Percentiles rank a stretch among this genome's conserved stretches.
phyloP scores from a whole-genome alignment of 2,113 vertebrate genomes.

The Phainopepla nitens region DNA sequence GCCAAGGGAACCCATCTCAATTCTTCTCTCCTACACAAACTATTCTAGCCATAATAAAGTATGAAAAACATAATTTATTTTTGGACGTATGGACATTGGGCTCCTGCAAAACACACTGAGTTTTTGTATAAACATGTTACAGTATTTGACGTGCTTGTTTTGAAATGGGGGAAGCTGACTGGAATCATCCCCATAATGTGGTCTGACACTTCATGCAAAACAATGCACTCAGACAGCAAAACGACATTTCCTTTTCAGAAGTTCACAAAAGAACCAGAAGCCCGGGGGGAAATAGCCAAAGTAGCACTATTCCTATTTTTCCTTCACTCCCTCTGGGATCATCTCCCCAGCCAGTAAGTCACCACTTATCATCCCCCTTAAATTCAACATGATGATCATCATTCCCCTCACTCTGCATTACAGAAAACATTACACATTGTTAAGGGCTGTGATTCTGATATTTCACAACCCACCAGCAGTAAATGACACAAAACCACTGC shows the following conservation, averaged over 20 bases:
- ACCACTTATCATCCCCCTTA: background rate
- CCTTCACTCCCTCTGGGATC: background rate
- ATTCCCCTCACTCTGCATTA: background rate
- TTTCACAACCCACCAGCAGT: background rate
- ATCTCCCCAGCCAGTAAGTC: background rate
- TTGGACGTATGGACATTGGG: background rate
- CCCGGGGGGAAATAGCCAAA: background rate
- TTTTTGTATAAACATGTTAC: background rate
- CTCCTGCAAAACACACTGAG: background rate
- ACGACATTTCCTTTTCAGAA: constrained; percentile 2
- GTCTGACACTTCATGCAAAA: background rate
- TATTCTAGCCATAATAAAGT: background rate
- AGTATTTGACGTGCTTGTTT: background rate
- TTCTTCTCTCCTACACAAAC: background rate
- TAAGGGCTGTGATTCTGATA: background rate
- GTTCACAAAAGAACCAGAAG: background rate
- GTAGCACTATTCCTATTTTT: background rate
- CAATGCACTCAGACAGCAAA: background rate
- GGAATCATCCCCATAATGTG: background rate
- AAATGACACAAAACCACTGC: background rate
- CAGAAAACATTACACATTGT: background rate
- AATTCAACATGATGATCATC: background rate
- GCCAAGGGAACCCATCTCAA: background rate
- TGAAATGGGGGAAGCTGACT: background rate
- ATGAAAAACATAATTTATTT: background rate